Percentiles rank a stretch among this genome's conserved stretches.
phyloP scores from a whole-genome alignment of 2,113 vertebrate species.

The Chamaetylas fuelleborni region DNA sequence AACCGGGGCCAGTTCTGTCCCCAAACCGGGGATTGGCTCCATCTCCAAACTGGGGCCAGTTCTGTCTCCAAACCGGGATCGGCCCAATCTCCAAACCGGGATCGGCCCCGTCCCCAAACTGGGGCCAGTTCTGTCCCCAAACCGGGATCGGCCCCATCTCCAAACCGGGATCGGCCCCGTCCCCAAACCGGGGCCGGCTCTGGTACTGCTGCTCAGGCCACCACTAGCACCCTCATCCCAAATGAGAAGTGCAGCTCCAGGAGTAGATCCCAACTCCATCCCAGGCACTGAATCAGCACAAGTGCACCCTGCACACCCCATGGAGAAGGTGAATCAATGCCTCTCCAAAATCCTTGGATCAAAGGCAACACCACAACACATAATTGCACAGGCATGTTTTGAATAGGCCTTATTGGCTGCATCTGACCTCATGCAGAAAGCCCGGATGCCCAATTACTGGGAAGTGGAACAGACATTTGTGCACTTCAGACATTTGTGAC shows the following conservation, averaged over 20 bases:
- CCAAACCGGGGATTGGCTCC: too few relatives aligned
- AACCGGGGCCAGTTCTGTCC: too few relatives aligned
- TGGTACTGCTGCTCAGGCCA: not conserved
- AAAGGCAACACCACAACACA: not conserved
- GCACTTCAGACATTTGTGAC: conserved; percentile 46
- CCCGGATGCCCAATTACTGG: conserved; percentile 38
- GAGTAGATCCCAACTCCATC: not conserved
- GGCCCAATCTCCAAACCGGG: not conserved
- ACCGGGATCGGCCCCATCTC: not conserved
- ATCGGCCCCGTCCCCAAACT: too few relatives aligned
- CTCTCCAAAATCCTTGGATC: not conserved
- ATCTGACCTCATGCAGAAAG: conserved; percentile 55
- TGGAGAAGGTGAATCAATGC: not conserved
- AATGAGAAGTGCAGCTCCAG: not conserved
- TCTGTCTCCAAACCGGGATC: too few relatives aligned
- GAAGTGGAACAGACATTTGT: conserved; percentile 43
- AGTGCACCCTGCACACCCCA: not conserved
- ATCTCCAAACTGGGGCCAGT: too few relatives aligned
- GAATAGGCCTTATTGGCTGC: conserved; percentile 30
- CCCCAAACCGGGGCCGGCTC: not conserved
- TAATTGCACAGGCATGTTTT: not conserved
- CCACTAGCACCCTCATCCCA: not conserved
- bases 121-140: too few relatives aligned
- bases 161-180: accelerated
- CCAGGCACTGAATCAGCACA: not conserved